Evolutionary conservation across 1,140 invertebrate genomes (phyloP).

Genomic region (Dendroctonus valens): DNA sequence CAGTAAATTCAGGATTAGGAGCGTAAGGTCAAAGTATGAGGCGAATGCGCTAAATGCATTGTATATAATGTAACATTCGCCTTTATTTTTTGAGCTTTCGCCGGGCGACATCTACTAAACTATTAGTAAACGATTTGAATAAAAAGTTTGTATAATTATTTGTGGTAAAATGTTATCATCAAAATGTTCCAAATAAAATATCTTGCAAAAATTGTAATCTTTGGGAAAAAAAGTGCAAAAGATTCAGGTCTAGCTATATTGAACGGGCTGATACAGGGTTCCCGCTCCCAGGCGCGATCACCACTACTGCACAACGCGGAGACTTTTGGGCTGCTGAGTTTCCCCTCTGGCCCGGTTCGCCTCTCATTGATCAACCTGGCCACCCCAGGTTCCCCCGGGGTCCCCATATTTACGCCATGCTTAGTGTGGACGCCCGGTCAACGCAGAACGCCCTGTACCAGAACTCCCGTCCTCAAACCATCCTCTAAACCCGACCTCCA

Average conservation of each 20-base stretch:
- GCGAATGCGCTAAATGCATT: too few relatives aligned
- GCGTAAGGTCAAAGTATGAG: too few relatives aligned
- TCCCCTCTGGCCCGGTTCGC: conserved; percentile 94
- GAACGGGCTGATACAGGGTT: conserved; percentile 75
- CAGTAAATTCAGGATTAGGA: too few relatives aligned
- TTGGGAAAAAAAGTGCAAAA: conserved; percentile 56
- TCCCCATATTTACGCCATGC: conserved; percentile 90
- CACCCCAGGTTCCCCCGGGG: conserved; percentile 72
- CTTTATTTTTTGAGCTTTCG: too few relatives aligned
- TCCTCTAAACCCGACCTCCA: conserved; percentile 83
- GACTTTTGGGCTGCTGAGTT: conserved; percentile 96
- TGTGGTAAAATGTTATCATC: too few relatives aligned
- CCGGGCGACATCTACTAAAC: too few relatives aligned
- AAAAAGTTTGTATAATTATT: too few relatives aligned
- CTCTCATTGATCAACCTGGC: conserved; percentile 92
- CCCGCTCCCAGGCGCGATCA: conserved; percentile 95
- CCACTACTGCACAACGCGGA: conserved; percentile 95
- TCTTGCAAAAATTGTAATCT: too few relatives aligned
- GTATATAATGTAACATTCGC: too few relatives aligned
- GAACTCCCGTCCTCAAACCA: conserved; percentile 83
- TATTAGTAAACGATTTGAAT: too few relatives aligned
- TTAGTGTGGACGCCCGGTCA: conserved; percentile 84
- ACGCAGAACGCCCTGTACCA: conserved; percentile 66
- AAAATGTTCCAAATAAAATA: too few relatives aligned
- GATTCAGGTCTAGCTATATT: conserved; percentile 80